Evolutionary conservation across 2,888 invertebrate genomes (phyloP), one percentile per base, ranked within the genome.

Genomic region (Drosophila formosana): DNA sequence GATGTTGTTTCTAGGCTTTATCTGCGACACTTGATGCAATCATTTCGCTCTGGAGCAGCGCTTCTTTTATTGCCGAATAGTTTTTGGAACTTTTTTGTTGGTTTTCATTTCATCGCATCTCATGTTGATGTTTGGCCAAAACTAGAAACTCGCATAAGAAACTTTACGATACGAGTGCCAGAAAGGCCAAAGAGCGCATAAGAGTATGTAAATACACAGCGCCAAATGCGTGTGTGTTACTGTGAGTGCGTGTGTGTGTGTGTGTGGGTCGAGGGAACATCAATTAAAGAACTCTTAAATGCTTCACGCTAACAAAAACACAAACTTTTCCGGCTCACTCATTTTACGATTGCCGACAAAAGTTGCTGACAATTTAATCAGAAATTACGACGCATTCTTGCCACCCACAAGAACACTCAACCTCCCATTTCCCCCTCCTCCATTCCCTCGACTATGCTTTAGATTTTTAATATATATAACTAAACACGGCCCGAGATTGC

Each of bases 91-190:
- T 83, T 83, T 85, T 75, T 68, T 71, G 39, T 66, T 64, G 32
- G 52, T 57, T 46, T 47, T 61, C 55, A 47, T 41, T 43, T 68
- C 45, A 55, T 57, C 62, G 50, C 81, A 73, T 71, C 74, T 76
- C 69, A 84, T 76, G 78, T 80, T 78, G 80, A 80, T 72, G 75
- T 70, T 74, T 56, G 66, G 80, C 84, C 71, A 80, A 73, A 83
- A 84, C 84, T 84, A 84, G 84, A 84, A 84, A 84, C 78, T 84
- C 77, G 45, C 87, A 81, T 86, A 82, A 84, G 77, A 83, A 85
- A 85, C 56, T 84, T 84, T 84, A 84, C 84, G 84, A 84, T 78
- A 68, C 72, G 70, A 78, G 67, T 57, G 62, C 50, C 49, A 51
- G 39, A 53, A 61, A 43, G 52, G 50, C 64, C 68, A 66, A 67